Conservation (phyloP, 2,888 invertebrate genomes). For the Synanthedon vespiformis region DNA sequence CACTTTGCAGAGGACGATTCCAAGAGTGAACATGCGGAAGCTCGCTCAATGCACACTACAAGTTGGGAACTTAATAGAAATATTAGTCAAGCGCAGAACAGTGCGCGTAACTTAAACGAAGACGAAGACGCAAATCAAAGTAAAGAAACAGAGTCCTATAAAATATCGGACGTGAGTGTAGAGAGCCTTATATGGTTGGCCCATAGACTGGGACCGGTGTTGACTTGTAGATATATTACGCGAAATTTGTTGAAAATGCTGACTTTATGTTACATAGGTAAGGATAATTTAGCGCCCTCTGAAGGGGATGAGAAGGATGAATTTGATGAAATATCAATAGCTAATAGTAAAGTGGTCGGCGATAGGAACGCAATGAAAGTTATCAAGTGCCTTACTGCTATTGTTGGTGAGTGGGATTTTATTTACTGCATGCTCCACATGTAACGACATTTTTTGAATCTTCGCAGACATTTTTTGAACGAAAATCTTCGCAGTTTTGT, state of each 20-base stretch:
- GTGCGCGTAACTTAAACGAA: constrained; percentile 22
- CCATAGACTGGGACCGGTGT: constrained; percentile 92
- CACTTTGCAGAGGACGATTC: constrained; percentile 53
- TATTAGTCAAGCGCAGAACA: constrained; percentile 14
- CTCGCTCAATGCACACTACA: constrained; percentile 22
- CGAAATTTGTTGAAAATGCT: constrained; percentile 94
- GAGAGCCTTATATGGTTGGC: constrained; percentile 93
- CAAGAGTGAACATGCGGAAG: constrained; percentile 23
- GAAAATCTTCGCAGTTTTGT: too few relatives aligned
- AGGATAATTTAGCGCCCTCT: constrained; percentile 75
- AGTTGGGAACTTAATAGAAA: constrained; percentile 29
- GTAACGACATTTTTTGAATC: too few relatives aligned
- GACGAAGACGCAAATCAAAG: constrained; percentile 20
- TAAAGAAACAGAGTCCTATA: constrained; percentile 39
- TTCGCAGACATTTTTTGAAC: too few relatives aligned
- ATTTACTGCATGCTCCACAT: too few relatives aligned
- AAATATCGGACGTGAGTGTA: constrained; percentile 87
- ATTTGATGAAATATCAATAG: constrained; percentile 73
- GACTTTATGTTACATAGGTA: constrained; percentile 91
- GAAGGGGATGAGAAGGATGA: constrained; percentile 51
- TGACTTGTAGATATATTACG: constrained; percentile 91
- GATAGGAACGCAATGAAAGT: constrained; percentile 88
- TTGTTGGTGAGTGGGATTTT: constrained; percentile 74
- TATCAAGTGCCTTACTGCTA: constrained; percentile 89
- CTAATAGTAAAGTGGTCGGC: constrained; percentile 76